These are phyloP conservation scores for Danio jaintianensis DNA, from an alignment of 2,797 vertebrate species.

Conservation along the genomic window DNA sequence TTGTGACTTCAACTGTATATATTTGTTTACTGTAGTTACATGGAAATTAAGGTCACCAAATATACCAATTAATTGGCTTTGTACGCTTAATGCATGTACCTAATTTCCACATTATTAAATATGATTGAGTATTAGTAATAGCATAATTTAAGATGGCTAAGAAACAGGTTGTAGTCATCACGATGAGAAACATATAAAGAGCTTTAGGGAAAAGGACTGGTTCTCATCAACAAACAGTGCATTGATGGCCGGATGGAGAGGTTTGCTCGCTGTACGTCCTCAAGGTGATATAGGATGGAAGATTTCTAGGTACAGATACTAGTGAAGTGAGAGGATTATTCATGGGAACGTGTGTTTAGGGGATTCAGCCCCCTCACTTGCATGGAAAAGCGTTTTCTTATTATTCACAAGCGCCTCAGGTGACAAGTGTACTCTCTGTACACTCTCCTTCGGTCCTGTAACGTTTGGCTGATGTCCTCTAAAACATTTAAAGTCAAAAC, in stretches of 20 bases:
- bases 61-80: no score
- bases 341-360: conserved; percentile 49
- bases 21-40: no score
- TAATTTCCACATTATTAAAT: neutral
- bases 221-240: neutral
- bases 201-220: neutral
- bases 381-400: conserved; percentile 38
- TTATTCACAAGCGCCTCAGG: conserved; percentile 54
- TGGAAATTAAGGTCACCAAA: no score
- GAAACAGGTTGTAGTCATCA: neutral
- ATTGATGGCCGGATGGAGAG: conserved; percentile 35
- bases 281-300: conserved; percentile 23
- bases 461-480: conserved; percentile 24
- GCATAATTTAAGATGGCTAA: neutral
- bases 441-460: conserved; percentile 29
- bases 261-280: conserved; percentile 56
- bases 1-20: no score
- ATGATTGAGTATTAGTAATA: neutral
- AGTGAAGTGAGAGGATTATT: conserved; percentile 45
- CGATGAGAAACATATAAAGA: neutral
- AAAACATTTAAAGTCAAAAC: neutral
- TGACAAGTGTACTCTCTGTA: conserved; percentile 53
- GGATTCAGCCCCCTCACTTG: conserved; percentile 46
- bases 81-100: neutral
- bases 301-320: conserved; percentile 10